Percentiles rank a stretch among this genome's conserved stretches.
phyloP scores from a whole-genome alignment of 2,888 invertebrate genomes.

The Nomada ferruginata region DNA sequence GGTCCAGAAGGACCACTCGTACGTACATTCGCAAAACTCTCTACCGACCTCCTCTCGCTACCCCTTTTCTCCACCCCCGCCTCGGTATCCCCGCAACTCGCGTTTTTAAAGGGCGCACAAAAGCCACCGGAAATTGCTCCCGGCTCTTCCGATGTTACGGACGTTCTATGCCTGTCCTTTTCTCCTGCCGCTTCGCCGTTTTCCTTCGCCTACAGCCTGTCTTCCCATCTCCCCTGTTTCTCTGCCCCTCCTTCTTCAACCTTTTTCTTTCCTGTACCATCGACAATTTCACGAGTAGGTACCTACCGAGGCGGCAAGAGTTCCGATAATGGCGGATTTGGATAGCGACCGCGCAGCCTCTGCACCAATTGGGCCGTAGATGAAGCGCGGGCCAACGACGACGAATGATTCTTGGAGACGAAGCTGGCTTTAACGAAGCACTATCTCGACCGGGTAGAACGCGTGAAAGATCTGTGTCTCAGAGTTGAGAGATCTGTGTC shows the following conservation, averaged over 20 bases:
- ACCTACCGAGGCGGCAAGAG: constrained; percentile 69
- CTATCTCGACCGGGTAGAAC: constrained; percentile 41
- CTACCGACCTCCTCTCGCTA: constrained; percentile 60
- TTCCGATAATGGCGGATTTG: constrained; percentile 76
- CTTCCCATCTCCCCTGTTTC: constrained; percentile 2
- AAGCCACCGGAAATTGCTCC: constrained; percentile 80
- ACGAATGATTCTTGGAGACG: constrained; percentile 51
- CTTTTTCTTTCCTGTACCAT: constrained; percentile 46
- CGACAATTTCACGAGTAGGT: constrained; percentile 68
- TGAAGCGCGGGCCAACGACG: constrained; percentile 45
- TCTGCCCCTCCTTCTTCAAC: constrained; percentile 34
- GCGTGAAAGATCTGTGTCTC: constrained; percentile 53
- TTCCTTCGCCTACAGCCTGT: constrained; percentile 4
- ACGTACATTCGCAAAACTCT: constrained; percentile 74
- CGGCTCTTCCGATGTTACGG: constrained; percentile 75
- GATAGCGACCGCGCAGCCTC: constrained; percentile 67
- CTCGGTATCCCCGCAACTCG: constrained; percentile 65
- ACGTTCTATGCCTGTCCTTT: constrained; percentile 62
- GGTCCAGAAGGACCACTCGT: constrained; percentile 75
- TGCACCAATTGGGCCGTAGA: constrained; percentile 44
- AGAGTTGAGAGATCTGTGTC: too few species aligned
- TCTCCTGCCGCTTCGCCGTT: constrained; percentile 31
- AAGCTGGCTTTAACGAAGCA: constrained; percentile 66
- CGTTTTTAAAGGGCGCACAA: constrained; percentile 77
- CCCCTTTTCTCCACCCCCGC: constrained; percentile 50